Base-by-base conservation (phyloP, 2,888 invertebrate species). In the Cataglyphis cursor region DNA sequence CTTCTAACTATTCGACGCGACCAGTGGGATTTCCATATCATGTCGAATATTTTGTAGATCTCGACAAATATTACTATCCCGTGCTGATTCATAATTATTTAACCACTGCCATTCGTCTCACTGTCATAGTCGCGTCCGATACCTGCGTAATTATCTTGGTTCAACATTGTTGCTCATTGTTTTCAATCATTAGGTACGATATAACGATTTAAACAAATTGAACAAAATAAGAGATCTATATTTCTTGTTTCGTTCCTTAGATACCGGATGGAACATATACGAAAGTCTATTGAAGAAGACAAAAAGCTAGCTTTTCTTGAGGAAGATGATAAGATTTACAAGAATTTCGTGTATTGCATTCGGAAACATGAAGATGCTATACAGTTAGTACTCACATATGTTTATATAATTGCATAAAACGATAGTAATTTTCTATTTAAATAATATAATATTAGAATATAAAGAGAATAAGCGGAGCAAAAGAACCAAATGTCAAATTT, bases 41-140 rank as follows among this genome's bases (percentile, higher is more conserved):
- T 2, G 88, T 89, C 2, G 89, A 91, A 62, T 91, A 88, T 75
- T 86, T 90, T 1, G 6, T 91, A 18, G 88, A 91, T 59, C 82
- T 83, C 21, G 87, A 91, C n/a, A 88, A 86, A 6, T 89, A 91
- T 57, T 89, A 90, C 64, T 89, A 84, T 83, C 88, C 87, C 12
- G 64, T 90, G 8, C 59, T 91, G n/a, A 81, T 89, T 54, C 90
- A 90, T 38, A 87, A 86, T 48, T 90, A 90, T 24, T 62, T 91
- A 28, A 83, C 87, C 9, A 89, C 88, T 5, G 73, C 85, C 15
- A 82, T 86, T 21, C 91, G 85, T 59, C 85, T 90, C 9, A 88
- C 86, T 3, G 68, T 70, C 10, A 81, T 88, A 65, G 86, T 90
- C 15, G 91, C 89, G 0, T 76, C 85, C 31, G 91, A 91, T 24